Evolutionary conservation across 1,140 invertebrate genomes (phyloP), one percentile per base, ranked within the genome.

Genomic region (Vanessa atalanta): DNA sequence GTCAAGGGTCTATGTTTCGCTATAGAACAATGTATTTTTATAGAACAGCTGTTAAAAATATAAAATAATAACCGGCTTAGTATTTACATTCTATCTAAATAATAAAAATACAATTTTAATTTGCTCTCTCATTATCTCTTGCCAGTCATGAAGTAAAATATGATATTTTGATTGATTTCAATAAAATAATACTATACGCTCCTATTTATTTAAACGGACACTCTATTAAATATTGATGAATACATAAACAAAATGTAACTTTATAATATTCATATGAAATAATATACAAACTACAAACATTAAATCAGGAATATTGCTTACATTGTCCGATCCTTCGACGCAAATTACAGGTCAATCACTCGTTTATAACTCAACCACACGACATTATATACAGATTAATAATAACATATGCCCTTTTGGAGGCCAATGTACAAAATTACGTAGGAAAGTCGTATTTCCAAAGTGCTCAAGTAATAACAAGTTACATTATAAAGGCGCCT

Each of bases 401-500:
- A 53, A 50, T 3, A 53, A 53, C 16, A 53, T 0, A 53, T 16
- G 50, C 50, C 50, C 7, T 9, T n/a, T 9, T 15, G 4, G 50
- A 53, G 50, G 50, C 50, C n/a, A 53, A n/a, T 15, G 48, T 4
- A 50, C 48, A 50, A 53, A 15, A 16, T 53, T 43, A 43, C 1
- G 37, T 43, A 11, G 7, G 37, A 9, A 74, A 74, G 66, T 69
- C 67, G 67, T 74, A 69, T 74, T 74, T 74, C 48, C 68, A 69
- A 70, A 65, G 63, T 70, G 37, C 67, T 55, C 61, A 75, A 78
- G 67, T 75, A 70, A 75, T 75, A 75, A 75, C 67, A 73, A 73
- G 72, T 74, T 74, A 72, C 65, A 72, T 74, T 74, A 78, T 78
- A 78, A 78, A 78, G 69, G 72, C 69, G 76, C 76, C 76, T 65